Evolutionary conservation across 1,140 invertebrate species (phyloP).

Genomic region (Bombus fervidus): DNA sequence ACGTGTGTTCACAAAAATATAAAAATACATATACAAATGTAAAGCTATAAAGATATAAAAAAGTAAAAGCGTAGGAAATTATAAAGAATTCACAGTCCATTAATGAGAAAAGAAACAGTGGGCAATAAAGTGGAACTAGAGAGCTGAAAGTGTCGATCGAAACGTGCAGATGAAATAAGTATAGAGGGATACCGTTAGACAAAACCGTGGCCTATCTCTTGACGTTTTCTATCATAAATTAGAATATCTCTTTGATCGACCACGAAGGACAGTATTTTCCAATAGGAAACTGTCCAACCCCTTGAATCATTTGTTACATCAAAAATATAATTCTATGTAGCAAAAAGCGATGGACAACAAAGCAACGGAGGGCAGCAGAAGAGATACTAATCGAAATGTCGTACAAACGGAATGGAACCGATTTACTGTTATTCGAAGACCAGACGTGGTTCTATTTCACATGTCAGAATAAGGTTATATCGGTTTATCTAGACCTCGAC

Average conservation of each 20-base stretch:
- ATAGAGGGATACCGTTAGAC: slow-evolving; percentile 6
- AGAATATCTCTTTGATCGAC: background rate
- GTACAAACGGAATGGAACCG: slow-evolving; percentile 64
- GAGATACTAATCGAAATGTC: slow-evolving; percentile 65
- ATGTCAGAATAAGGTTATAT: slow-evolving; percentile 59
- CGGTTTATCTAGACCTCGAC: slow-evolving; percentile 64
- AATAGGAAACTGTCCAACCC: background rate
- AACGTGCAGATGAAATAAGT: slow-evolving; percentile 6
- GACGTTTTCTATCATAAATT: slow-evolving; percentile 33
- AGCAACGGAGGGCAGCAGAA: slow-evolving; percentile 23
- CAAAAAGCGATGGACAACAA: slow-evolving; percentile 27
- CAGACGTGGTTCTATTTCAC: slow-evolving; percentile 54
- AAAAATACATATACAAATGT: too few relatives aligned
- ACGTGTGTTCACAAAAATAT: too few relatives aligned
- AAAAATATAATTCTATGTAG: slow-evolving; percentile 8
- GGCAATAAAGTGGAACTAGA: background rate
- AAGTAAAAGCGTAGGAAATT: background rate
- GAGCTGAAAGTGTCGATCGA: background rate
- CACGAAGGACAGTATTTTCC: slow-evolving; percentile 4
- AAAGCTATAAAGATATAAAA: background rate
- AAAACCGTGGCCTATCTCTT: slow-evolving; percentile 20
- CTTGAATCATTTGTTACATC: background rate
- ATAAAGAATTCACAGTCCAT: background rate
- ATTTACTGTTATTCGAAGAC: slow-evolving; percentile 66
- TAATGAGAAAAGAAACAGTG: background rate